Evolutionary conservation across 2,888 invertebrate species (phyloP).

Genomic region (Amiota minor): DNA sequence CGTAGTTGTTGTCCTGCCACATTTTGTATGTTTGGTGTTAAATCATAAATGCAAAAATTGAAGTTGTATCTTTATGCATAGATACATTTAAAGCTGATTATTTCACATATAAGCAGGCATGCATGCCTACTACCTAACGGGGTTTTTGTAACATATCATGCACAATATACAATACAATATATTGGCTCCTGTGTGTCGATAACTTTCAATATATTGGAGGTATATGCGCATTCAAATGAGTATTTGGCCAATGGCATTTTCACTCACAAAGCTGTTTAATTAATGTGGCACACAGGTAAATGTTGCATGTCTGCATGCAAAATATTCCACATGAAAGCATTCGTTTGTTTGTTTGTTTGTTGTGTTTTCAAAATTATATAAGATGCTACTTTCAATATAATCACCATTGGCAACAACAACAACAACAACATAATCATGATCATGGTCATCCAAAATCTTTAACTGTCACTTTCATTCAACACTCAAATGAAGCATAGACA

Average conservation of each 20-base stretch:
- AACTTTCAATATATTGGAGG: background rate
- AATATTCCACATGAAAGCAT: constrained; percentile 6
- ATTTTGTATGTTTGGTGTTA: background rate
- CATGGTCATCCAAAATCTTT: constrained; percentile 15
- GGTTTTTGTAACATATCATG: background rate
- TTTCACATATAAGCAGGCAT: background rate
- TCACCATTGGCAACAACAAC: background rate
- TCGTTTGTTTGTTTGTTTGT: constrained; percentile 17
- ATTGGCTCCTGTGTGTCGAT: constrained; percentile 7
- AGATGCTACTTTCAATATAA: constrained; percentile 19
- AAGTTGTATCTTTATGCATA: background rate
- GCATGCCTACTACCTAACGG: background rate
- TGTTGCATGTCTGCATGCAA: constrained; percentile 34
- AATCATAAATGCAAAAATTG: constrained; percentile 21
- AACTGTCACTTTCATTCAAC: constrained; percentile 25
- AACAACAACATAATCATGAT: background rate
- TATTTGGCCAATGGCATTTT: background rate
- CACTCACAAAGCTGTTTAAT: constrained; percentile 49
- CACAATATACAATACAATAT: too few species aligned
- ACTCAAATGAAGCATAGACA: background rate
- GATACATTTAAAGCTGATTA: constrained; percentile 9
- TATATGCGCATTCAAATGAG: background rate
- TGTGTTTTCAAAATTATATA: constrained; percentile 6
- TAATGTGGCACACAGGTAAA: constrained; percentile 61
- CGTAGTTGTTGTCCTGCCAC: constrained; percentile 10